Conservation (phyloP, 2,797 vertebrate genomes). For the Glyptemys insculpta region DNA sequence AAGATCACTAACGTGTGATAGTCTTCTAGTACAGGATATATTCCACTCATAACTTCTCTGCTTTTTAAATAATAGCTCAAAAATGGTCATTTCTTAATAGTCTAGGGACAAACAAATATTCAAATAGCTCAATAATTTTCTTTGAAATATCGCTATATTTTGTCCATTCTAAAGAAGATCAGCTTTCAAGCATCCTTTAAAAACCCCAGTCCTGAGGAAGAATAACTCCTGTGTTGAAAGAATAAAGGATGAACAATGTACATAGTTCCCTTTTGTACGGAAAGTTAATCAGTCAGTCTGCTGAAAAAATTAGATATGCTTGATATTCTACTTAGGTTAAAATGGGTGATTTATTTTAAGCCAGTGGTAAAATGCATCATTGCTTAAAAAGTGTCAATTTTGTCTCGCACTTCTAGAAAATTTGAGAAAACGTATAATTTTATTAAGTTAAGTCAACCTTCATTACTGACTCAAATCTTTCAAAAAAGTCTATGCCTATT, state of each 20-base stretch:
- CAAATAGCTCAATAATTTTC: not conserved
- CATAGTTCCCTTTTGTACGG: not conserved
- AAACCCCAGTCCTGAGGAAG: not conserved
- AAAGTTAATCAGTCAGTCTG: not conserved
- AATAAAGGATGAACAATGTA: conserved; percentile 1
- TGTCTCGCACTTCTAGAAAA: accelerated
- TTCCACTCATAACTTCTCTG: not conserved
- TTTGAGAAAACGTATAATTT: not conserved
- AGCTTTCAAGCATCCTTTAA: not conserved
- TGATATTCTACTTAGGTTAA: not conserved
- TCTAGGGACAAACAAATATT: not conserved
- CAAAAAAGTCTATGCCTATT: conserved; percentile 11
- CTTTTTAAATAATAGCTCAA: not conserved
- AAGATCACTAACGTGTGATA: not conserved
- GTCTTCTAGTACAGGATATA: not conserved
- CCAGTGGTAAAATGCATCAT: not conserved
- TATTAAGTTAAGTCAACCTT: not conserved
- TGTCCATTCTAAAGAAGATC: not conserved
- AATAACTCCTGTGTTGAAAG: conserved; percentile 1
- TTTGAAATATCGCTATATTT: not conserved
- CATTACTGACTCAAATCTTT: conserved; percentile 4
- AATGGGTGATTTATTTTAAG: not conserved
- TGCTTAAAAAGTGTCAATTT: not conserved
- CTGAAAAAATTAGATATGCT: not conserved
- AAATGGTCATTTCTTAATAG: not conserved